Conservation (phyloP, 2,888 invertebrate species). For the Ashinkailepas kermadecensis region DNA sequence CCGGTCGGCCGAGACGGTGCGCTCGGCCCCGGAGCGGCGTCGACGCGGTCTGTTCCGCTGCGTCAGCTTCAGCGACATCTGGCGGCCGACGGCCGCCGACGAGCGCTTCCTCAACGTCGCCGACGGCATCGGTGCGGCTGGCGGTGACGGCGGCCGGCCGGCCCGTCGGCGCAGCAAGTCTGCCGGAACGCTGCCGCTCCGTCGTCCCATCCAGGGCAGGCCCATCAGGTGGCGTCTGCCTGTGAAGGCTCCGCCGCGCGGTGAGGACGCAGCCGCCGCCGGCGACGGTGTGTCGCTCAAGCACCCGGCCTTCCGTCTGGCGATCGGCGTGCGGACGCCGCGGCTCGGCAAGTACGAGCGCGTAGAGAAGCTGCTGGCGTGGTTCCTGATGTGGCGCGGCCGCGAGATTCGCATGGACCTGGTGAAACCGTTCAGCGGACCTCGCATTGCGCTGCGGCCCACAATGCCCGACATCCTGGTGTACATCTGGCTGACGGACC, state of each 20-base stretch:
- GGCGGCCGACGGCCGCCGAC: not conserved
- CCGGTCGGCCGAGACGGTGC: not conserved
- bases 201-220: not conserved
- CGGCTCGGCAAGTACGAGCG: not conserved
- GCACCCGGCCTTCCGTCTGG: not conserved
- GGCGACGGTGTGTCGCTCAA: not conserved
- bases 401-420: conserved; percentile 5
- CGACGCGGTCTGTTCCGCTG: conserved; percentile 9
- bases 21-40: not conserved
- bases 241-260: no score
- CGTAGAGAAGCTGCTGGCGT: conserved; percentile 6
- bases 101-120: not conserved
- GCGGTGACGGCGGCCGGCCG: not conserved
- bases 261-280: not conserved
- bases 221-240: no score
- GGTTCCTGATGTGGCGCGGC: conserved; percentile 1
- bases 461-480: conserved; percentile 6
- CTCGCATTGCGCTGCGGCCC: conserved; percentile 7
- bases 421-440: conserved; percentile 16
- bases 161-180: not conserved
- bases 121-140: no score
- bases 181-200: not conserved
- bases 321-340: not conserved
- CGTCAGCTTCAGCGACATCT: conserved; percentile 17
- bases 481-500: conserved; percentile 11